Percentiles rank a stretch among this genome's conserved stretches.
These are phyloP conservation scores for Glossosoma conforme DNA, from an alignment of 1,140 invertebrate species.

Conservation along the genomic window DNA sequence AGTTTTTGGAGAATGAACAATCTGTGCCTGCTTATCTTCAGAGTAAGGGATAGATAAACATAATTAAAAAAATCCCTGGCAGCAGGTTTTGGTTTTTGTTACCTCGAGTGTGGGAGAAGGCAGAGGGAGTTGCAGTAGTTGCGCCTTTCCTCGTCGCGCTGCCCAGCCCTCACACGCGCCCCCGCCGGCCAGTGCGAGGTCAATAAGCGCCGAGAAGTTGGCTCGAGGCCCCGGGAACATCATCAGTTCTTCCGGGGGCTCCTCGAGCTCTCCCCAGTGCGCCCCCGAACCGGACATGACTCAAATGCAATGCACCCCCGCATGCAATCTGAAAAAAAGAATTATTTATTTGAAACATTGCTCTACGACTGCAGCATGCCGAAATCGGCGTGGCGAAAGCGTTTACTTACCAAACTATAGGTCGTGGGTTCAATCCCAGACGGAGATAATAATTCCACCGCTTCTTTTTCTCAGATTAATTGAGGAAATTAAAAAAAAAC, in stretches of 20 bases:
- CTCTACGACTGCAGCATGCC: not conserved
- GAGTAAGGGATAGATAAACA: no score
- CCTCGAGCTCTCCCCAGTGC: slow-evolving; percentile 46
- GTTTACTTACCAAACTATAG: no score
- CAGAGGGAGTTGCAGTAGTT: slow-evolving; percentile 37
- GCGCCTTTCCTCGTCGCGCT: slow-evolving; percentile 36
- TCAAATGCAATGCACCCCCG: not conserved
- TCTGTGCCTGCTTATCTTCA: no score
- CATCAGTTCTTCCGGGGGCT: slow-evolving; percentile 34
- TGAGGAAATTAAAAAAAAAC: no score
- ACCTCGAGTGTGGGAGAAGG: slow-evolving; percentile 36
- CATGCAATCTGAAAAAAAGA: not conserved
- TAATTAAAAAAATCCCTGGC: slow-evolving; percentile 41
- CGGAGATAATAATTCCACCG: no score
- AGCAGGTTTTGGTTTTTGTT: slow-evolving; percentile 35
- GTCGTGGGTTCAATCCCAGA: no score
- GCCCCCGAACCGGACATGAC: no score
- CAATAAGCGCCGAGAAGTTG: slow-evolving; percentile 48
- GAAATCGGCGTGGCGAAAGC: not conserved
- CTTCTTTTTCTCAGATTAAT: no score
- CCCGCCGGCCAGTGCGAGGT: slow-evolving; percentile 46
- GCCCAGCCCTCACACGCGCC: slow-evolving; percentile 39
- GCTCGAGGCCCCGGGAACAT: slow-evolving; percentile 38
- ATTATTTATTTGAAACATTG: not conserved
- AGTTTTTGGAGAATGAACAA: no score